Conservation (phyloP, 2,888 invertebrate species). For the Microplitis deprimator region DNA sequence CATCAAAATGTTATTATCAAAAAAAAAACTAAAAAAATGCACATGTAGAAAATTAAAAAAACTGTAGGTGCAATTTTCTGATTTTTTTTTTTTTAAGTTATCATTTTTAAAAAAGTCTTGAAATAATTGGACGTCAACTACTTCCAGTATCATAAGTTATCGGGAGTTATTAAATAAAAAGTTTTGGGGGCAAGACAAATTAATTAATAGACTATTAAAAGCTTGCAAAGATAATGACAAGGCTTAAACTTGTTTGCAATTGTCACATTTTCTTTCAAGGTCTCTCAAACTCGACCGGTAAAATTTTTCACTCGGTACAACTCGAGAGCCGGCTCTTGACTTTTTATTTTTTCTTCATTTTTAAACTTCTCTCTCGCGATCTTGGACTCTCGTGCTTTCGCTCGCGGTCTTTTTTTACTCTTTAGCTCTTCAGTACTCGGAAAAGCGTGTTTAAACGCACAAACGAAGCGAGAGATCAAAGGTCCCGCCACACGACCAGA, state of each 20-base stretch:
- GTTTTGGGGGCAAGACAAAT: neutral
- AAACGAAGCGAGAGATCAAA: constrained; percentile 69
- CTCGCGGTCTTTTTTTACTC: constrained; percentile 45
- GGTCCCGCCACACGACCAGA: constrained; percentile 51
- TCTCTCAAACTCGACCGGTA: constrained; percentile 37
- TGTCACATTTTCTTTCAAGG: constrained; percentile 40
- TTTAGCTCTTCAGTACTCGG: constrained; percentile 56
- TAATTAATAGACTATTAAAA: neutral
- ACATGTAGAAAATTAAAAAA: too few species aligned
- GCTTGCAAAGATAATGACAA: constrained; percentile 22
- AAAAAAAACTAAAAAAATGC: too few species aligned
- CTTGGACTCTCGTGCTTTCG: constrained; percentile 12
- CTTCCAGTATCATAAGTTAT: too few species aligned
- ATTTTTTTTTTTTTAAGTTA: too few species aligned
- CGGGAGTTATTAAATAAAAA: too few species aligned
- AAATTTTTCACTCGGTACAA: constrained; percentile 23
- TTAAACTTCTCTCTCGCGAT: constrained; percentile 10
- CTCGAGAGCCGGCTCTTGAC: neutral
- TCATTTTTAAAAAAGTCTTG: too few species aligned
- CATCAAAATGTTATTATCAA: too few species aligned
- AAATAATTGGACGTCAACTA: too few species aligned
- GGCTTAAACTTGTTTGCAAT: constrained; percentile 25
- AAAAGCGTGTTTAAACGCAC: constrained; percentile 67
- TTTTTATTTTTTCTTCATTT: neutral
- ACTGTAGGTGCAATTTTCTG: too few species aligned